Evolutionary conservation across 2,797 vertebrate genomes (phyloP).

Genomic region (Danio jaintianensis): DNA sequence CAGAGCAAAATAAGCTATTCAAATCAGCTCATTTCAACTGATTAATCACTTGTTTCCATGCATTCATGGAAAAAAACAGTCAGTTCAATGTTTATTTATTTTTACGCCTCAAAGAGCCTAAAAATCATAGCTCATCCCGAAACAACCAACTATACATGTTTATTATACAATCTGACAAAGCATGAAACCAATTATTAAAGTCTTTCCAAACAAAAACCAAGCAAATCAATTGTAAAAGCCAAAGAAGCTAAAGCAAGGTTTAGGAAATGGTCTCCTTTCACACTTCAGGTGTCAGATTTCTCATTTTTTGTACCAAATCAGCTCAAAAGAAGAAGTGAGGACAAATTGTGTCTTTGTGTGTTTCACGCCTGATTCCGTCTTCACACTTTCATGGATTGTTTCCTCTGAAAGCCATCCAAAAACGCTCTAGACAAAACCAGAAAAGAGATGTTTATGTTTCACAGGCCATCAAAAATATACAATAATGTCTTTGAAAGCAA

Average conservation of each 20-base stretch:
- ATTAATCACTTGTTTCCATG: constrained; percentile 21
- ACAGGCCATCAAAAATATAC: not conserved
- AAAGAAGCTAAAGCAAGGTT: not conserved
- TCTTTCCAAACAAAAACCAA: not conserved
- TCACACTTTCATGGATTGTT: constrained; percentile 26
- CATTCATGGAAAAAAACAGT: constrained; percentile 16
- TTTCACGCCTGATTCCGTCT: constrained; percentile 11
- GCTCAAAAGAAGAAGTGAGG: constrained; percentile 18
- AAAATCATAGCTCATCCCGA: constrained; percentile 8
- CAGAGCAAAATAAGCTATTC: constrained; percentile 1
- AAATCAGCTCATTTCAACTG: not conserved
- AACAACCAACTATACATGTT: not conserved
- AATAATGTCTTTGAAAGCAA: constrained; percentile 27
- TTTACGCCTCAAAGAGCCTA: not conserved
- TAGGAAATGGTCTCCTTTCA: not conserved
- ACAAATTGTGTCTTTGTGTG: constrained; percentile 28
- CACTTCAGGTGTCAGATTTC: not conserved
- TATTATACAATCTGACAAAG: constrained; percentile 2
- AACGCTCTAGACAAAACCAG: constrained; percentile 39
- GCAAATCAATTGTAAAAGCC: not conserved
- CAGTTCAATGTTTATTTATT: not conserved
- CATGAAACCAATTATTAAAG: not conserved
- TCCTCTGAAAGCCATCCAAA: constrained; percentile 29
- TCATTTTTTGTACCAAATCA: not conserved
- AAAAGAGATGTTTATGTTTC: constrained; percentile 41